phyloP scores from a whole-genome alignment of 1,140 invertebrate genomes.

The Neodiprion virginianus region DNA sequence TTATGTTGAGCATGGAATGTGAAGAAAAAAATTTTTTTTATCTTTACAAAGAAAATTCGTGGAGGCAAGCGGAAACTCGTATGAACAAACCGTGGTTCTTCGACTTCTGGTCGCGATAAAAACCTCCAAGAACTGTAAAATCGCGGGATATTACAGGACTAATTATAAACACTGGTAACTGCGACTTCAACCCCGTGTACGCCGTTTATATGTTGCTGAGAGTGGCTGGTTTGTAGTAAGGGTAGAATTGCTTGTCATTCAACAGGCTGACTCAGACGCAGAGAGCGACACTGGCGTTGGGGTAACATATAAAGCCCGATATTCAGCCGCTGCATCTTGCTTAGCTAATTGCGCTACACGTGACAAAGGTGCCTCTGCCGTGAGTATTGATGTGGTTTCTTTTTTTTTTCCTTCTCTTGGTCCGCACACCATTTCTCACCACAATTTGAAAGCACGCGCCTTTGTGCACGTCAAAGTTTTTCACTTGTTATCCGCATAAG shows the following conservation, averaged over 20 bases:
- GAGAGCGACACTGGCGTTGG: slow-evolving; percentile 59
- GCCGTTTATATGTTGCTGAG: not conserved
- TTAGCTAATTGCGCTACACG: slow-evolving; percentile 58
- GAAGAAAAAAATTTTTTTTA: too few relatives aligned
- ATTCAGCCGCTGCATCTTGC: slow-evolving; percentile 59
- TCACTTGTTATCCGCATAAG: too few relatives aligned
- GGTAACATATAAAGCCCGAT: slow-evolving; percentile 59
- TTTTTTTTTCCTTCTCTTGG: slow-evolving; percentile 17
- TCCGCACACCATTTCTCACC: slow-evolving; percentile 15
- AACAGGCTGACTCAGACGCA: slow-evolving; percentile 58
- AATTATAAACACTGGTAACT: too few relatives aligned
- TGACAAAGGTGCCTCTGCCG: slow-evolving; percentile 58
- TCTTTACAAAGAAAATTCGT: too few relatives aligned
- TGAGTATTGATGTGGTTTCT: slow-evolving; percentile 48
- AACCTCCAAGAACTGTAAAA: too few relatives aligned
- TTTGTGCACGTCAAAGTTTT: too few relatives aligned
- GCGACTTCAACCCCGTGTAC: not conserved
- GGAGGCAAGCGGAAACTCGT: too few relatives aligned
- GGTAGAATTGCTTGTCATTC: slow-evolving; percentile 56
- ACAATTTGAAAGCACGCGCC: too few relatives aligned
- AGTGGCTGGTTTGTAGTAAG: slow-evolving; percentile 44
- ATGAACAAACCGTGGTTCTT: too few relatives aligned
- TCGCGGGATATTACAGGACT: too few relatives aligned
- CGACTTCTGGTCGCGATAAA: too few relatives aligned
- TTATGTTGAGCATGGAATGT: too few relatives aligned